Evolutionary conservation across 1,140 invertebrate genomes (phyloP).

Genomic region (Mycetomoellerius zeteki): DNA sequence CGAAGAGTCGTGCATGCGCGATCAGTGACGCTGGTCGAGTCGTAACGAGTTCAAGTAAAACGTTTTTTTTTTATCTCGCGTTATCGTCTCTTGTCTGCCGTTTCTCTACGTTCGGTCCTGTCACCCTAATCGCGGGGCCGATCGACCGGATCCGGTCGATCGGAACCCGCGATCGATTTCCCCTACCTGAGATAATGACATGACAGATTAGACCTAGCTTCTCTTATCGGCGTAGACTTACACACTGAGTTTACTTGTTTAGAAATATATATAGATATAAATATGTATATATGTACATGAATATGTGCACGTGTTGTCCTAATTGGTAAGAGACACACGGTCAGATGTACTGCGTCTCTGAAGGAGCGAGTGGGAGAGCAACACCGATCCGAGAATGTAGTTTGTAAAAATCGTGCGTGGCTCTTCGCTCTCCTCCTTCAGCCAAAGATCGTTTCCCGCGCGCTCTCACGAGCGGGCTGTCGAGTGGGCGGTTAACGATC

Average conservation of each 20-base stretch:
- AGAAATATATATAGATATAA: constrained; percentile 41
- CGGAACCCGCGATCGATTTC: constrained; percentile 19
- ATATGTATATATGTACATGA: constrained; percentile 39
- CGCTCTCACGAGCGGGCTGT: neutral
- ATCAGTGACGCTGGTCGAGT: constrained; percentile 61
- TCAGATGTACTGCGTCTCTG: constrained; percentile 26
- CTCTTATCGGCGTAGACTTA: constrained; percentile 54
- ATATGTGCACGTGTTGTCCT: constrained; percentile 27
- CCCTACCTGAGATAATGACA: constrained; percentile 48
- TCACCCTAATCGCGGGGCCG: constrained; percentile 40
- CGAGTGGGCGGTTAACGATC: constrained; percentile 33
- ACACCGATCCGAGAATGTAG: neutral
- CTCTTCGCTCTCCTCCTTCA: constrained; percentile 39
- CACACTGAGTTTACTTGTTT: constrained; percentile 38
- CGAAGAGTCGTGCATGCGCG: constrained; percentile 62
- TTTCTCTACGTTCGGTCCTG: constrained; percentile 58
- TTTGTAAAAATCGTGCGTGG: constrained; percentile 49
- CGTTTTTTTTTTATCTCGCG: constrained; percentile 3
- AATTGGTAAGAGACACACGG: constrained; percentile 29
- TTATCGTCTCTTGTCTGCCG: constrained; percentile 44
- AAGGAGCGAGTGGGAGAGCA: constrained; percentile 41
- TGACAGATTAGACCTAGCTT: constrained; percentile 46
- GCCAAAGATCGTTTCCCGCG: constrained; percentile 21
- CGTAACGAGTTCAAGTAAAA: constrained; percentile 28
- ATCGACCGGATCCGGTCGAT: constrained; percentile 21